Conservation (phyloP, 2,888 invertebrate genomes). For the Hydrotaea diabolus region DNA sequence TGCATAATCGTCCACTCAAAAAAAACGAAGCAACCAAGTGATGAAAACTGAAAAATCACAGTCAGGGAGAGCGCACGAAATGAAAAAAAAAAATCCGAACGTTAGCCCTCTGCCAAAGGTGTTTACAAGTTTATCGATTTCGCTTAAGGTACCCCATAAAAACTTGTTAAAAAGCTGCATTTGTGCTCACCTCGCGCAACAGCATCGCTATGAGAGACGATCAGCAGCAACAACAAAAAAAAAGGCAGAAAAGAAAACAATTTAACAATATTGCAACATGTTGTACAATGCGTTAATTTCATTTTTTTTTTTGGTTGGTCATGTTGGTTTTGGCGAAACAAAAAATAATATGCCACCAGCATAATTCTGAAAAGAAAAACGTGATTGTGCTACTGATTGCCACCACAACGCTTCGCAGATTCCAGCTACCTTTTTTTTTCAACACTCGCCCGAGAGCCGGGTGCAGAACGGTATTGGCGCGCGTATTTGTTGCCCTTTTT, state of each 20-base stretch:
- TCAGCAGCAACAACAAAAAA: slow-evolving; percentile 10
- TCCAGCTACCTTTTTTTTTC: neutral
- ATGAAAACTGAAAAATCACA: slow-evolving; percentile 49
- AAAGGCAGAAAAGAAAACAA: slow-evolving; percentile 41
- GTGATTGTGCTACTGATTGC: slow-evolving; percentile 68
- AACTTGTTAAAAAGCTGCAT: slow-evolving; percentile 66
- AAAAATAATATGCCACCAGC: slow-evolving; percentile 66
- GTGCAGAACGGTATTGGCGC: neutral
- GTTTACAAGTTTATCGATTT: slow-evolving; percentile 68
- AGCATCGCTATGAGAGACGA: neutral
- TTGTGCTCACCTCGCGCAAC: slow-evolving; percentile 20
- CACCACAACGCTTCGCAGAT: neutral
- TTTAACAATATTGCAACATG: slow-evolving; percentile 67
- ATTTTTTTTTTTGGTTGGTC: slow-evolving; percentile 31
- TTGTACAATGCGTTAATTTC: slow-evolving; percentile 67
- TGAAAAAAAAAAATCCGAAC: slow-evolving; percentile 31
- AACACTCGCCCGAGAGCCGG: slow-evolving; percentile 2
- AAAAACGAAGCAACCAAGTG: slow-evolving; percentile 25
- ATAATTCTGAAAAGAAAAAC: slow-evolving; percentile 65
- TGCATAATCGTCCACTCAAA: slow-evolving; percentile 56
- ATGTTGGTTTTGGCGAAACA: neutral
- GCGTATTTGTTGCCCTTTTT: neutral
- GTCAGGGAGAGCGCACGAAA: neutral
- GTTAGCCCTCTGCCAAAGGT: slow-evolving; percentile 55
- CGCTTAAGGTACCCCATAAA: slow-evolving; percentile 49